Conservation (phyloP, 2,113 vertebrate genomes). For the Alces alces region DNA sequence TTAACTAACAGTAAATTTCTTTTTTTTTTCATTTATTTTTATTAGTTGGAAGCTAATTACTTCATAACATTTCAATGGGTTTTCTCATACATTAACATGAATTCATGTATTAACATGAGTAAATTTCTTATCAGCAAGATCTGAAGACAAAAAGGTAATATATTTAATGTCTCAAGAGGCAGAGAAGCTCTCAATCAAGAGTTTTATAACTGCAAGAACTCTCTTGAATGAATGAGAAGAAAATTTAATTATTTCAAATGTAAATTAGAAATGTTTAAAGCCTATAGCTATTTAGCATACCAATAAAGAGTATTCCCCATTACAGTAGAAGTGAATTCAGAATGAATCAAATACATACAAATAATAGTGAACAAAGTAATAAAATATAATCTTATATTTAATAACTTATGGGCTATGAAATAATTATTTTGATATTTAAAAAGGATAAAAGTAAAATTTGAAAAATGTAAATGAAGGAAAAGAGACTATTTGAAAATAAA, state of each 20-base stretch:
- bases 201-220: neutral
- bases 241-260: neutral
- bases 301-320: neutral
- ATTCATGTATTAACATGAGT: too few species aligned
- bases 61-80: too few species aligned
- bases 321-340: neutral
- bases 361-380: neutral
- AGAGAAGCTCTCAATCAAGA: neutral
- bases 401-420: neutral
- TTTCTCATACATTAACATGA: too few species aligned
- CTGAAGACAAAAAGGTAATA: neutral
- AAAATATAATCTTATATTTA: neutral
- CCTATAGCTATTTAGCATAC: neutral
- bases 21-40: too few species aligned
- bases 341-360: neutral
- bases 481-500: neutral
- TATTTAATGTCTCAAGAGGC: neutral
- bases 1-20: neutral
- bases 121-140: neutral
- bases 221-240: neutral
- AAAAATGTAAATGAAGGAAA: neutral
- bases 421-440: neutral
- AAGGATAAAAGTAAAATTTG: neutral
- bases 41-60: too few species aligned
- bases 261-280: neutral